Conservation (phyloP, 2,113 vertebrate genomes). For the Nymphicus hollandicus region DNA sequence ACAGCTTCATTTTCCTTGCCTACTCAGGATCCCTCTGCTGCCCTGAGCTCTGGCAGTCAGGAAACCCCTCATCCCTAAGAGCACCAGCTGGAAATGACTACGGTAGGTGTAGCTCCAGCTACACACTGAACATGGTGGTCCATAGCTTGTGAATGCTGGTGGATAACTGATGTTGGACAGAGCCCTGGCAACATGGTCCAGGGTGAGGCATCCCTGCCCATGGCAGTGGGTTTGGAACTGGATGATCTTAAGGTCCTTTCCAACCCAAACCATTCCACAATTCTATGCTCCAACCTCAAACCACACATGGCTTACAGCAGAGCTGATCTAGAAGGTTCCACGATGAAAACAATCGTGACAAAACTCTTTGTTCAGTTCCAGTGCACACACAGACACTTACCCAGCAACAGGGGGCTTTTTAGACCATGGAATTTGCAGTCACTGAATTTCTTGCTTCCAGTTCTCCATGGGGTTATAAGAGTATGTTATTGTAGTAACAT, state of each 20-base stretch:
- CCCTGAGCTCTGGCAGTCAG: background rate
- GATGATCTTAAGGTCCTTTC: background rate
- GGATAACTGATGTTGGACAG: background rate
- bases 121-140: accelerated
- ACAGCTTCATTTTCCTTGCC: background rate
- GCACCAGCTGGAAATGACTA: background rate
- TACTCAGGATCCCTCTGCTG: background rate
- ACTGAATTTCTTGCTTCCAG: background rate
- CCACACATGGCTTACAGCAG: background rate
- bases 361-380: background rate
- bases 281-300: background rate
- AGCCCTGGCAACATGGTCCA: background rate
- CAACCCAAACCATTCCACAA: background rate
- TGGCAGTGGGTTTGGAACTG: background rate
- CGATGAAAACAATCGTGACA: background rate
- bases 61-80: background rate
- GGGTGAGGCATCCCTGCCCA: background rate
- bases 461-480: background rate
- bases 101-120: background rate
- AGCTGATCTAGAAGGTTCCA: background rate
- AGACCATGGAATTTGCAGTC: background rate
- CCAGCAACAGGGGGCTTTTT: background rate
- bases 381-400: accelerated
- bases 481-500: background rate
- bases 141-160: background rate